A percentile compares a stretch with the other conserved stretches of the same genome.
phyloP scores from a whole-genome alignment of 2,113 vertebrate species.

The Otus sunia region DNA sequence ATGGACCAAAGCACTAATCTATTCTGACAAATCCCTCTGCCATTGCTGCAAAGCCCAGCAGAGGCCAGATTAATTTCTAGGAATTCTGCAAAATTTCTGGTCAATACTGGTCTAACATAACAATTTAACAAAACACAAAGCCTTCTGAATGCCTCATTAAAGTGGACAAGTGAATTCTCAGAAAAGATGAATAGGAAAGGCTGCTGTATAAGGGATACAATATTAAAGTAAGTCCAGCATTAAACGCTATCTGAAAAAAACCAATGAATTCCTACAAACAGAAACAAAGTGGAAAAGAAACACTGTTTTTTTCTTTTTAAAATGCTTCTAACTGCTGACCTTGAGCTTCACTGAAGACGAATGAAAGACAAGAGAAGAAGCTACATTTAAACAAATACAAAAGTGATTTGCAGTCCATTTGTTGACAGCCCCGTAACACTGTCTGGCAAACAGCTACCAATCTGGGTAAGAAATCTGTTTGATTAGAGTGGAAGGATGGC shows the following conservation, averaged over 20 bases:
- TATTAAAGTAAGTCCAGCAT: neutral
- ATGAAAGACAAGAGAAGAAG: constrained; percentile 47
- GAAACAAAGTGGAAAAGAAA: neutral
- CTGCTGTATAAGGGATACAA: neutral
- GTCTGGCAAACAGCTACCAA: constrained; percentile 67
- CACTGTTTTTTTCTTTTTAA: neutral
- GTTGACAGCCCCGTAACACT: constrained; percentile 64
- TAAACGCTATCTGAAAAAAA: neutral
- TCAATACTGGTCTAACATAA: neutral
- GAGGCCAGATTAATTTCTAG: neutral
- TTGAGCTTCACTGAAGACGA: neutral
- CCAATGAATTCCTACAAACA: neutral
- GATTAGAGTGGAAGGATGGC: constrained; percentile 33
- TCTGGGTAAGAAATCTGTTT: constrained; percentile 74
- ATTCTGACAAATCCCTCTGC: neutral
- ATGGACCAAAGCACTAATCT: neutral
- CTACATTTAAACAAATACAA: constrained; percentile 45
- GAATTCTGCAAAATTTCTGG: neutral
- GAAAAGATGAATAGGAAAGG: neutral
- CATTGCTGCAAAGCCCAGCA: neutral
- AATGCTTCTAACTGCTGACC: constrained; percentile 4
- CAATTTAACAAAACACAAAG: neutral
- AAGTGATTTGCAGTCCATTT: constrained; percentile 49
- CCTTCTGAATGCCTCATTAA: neutral
- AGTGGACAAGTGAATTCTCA: neutral